Evolutionary conservation across 2,888 invertebrate genomes (phyloP).

Genomic region (Epirrhoe tristata): DNA sequence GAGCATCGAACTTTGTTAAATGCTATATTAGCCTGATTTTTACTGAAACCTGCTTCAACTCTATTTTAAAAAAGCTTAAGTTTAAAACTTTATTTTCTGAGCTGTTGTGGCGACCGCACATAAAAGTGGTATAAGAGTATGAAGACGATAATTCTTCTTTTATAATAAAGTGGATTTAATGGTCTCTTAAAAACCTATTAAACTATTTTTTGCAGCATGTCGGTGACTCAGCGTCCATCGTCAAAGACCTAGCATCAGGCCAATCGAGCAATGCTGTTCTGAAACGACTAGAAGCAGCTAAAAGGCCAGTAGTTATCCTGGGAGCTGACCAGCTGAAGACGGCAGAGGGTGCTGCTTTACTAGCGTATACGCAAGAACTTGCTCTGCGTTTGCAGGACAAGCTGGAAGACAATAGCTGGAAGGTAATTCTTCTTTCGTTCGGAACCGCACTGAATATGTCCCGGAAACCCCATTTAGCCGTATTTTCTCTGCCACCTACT

Average conservation of each 20-base stretch:
- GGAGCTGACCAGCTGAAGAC: constrained; percentile 94
- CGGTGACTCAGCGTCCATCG: constrained; percentile 90
- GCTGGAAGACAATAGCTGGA: constrained; percentile 81
- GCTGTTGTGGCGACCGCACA: too few relatives aligned
- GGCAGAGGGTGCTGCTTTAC: constrained; percentile 90
- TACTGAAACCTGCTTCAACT: too few relatives aligned
- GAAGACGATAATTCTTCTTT: too few relatives aligned
- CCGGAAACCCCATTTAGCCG: too few relatives aligned
- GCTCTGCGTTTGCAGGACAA: constrained; percentile 86
- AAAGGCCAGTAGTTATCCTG: constrained; percentile 96
- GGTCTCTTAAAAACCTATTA: neutral
- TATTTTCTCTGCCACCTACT: too few relatives aligned
- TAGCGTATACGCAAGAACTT: constrained; percentile 90
- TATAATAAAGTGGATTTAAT: too few relatives aligned
- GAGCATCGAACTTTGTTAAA: constrained; percentile 37
- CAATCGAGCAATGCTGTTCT: constrained; percentile 80
- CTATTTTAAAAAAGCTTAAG: too few relatives aligned
- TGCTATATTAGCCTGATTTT: neutral
- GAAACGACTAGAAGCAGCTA: constrained; percentile 89
- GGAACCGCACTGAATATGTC: too few relatives aligned
- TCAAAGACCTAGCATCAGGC: constrained; percentile 91
- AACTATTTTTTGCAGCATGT: constrained; percentile 86
- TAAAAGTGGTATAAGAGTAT: too few relatives aligned
- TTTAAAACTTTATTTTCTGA: too few relatives aligned
- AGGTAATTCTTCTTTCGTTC: constrained; percentile 70